Evolutionary conservation across 1,140 invertebrate genomes (phyloP).

Genomic region (Drosophila littoralis): DNA sequence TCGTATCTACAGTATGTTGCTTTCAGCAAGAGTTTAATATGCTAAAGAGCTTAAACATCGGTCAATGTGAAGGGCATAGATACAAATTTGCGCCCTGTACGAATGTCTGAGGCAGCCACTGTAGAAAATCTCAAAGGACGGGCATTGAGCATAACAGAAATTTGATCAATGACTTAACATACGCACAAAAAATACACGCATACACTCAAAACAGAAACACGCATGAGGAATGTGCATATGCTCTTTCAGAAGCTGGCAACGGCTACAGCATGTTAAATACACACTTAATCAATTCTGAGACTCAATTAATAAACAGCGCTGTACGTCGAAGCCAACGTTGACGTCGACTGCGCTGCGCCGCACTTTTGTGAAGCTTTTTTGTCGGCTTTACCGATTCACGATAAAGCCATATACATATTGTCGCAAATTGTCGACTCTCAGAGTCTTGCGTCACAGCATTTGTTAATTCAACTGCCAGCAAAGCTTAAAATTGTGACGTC

Average conservation of each 20-base stretch:
- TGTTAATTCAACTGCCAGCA: not conserved
- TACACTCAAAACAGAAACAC: not conserved
- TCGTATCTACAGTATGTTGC: not conserved
- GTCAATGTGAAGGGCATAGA: slow-evolving; percentile 53
- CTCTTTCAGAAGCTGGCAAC: slow-evolving; percentile 42
- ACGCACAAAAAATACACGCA: too few species aligned
- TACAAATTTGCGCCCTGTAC: not conserved
- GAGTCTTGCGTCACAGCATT: not conserved
- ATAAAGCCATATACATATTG: not conserved
- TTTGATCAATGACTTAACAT: not conserved
- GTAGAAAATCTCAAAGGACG: slow-evolving; percentile 8
- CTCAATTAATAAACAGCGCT: slow-evolving; percentile 49
- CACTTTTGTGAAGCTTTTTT: slow-evolving; percentile 42
- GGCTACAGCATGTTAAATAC: slow-evolving; percentile 59
- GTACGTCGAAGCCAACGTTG: slow-evolving; percentile 6
- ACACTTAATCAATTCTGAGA: slow-evolving; percentile 74
- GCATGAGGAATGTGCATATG: slow-evolving; percentile 1
- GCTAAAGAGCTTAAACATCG: slow-evolving; percentile 5
- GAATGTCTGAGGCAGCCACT: not conserved
- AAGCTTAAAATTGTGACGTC: slow-evolving; percentile 5
- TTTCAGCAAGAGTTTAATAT: not conserved
- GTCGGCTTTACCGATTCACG: slow-evolving; percentile 9
- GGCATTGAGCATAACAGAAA: not conserved
- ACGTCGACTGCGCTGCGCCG: slow-evolving; percentile 10
- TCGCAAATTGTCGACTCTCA: not conserved